Base-by-base conservation (phyloP, 2,797 vertebrate species). In the Cercopithecus diana region DNA sequence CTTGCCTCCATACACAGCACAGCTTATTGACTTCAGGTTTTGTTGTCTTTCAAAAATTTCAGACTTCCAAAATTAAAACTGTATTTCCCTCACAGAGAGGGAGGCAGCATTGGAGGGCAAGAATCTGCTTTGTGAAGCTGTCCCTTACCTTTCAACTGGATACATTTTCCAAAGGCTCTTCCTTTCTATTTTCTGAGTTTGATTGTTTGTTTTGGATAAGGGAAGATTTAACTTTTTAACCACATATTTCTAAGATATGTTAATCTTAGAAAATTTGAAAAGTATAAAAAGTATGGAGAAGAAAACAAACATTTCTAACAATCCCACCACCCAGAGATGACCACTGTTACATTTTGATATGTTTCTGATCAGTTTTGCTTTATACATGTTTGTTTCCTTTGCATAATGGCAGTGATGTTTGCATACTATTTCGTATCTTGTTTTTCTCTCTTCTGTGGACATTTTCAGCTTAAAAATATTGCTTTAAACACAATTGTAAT, bases 201-300 rank as follows among this genome's bases (percentile, higher is more conserved):
- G 11, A 50, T 92, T 0, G 52, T 45, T 90, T 76, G 19, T 73
- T 95, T 88, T 58, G 11, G 13, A 67, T 57, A 55, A 83, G 9
- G 12, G 7, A 36, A 7, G 4, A 57, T 64, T 88, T 77, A 57
- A 52, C 19, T 57, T 64, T 90, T 88, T 48, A n/a, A 77, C 45
- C 80, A 41, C 64, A n/a, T n/a, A n/a, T n/a, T n/a, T n/a, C n/a
- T 28, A 45, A 58, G 79, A 7, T 14, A 5, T 81, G 20, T 39
- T 90, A 84, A 90, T 81, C 95, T 94, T 94, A 90, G 64, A 88
- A 75, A 86, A 77, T 91, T 81, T 92, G 39, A 48, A 67, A 96
- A 89, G 4, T 39, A 58, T 17, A 43, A 33, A 55, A 72, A 90
- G 19, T 64, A n/a, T n/a, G 15, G 33, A 90, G 28, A 90, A 93